Evolutionary conservation across 2,888 invertebrate species (phyloP).

Genomic region (Oscheius sp.): DNA sequence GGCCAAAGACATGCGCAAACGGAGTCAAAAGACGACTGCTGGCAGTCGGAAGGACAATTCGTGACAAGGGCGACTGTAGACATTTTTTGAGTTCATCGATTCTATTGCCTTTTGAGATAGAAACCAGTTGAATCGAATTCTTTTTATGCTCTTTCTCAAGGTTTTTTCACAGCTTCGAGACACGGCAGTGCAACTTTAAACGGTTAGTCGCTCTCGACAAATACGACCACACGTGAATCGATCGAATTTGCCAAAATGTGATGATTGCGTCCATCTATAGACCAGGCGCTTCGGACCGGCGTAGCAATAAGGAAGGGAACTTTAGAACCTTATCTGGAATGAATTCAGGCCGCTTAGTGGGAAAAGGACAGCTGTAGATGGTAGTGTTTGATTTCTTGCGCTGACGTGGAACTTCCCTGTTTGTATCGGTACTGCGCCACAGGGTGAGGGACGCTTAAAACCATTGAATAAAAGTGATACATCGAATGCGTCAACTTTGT

Average conservation of each 20-base stretch:
- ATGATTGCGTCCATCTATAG: neutral
- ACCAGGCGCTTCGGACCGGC: neutral
- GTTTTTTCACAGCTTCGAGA: neutral
- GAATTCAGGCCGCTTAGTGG: too few species aligned
- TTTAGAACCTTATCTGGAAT: neutral
- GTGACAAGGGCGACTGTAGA: constrained; percentile 4
- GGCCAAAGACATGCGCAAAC: constrained; percentile 37
- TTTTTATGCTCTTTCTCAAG: neutral
- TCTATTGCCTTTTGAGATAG: neutral
- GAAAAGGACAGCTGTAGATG: too few species aligned
- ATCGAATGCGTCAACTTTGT: too few species aligned
- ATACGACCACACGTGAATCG: constrained; percentile 24
- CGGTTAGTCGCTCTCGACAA: constrained; percentile 30
- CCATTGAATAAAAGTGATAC: neutral
- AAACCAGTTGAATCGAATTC: neutral
- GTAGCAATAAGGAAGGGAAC: neutral
- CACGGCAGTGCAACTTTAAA: constrained; percentile 7
- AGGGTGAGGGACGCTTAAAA: neutral
- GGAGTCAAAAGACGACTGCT: constrained; percentile 34
- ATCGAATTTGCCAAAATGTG: constrained; percentile 30
- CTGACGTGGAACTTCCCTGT: constrained; percentile 28
- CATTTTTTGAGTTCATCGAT: neutral
- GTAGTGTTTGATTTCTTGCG: constrained; percentile 8
- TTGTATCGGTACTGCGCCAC: neutral
- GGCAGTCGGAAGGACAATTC: constrained; percentile 21